Base-by-base conservation (phyloP, 2,797 vertebrate species). In the Bovichtus variegatus region DNA sequence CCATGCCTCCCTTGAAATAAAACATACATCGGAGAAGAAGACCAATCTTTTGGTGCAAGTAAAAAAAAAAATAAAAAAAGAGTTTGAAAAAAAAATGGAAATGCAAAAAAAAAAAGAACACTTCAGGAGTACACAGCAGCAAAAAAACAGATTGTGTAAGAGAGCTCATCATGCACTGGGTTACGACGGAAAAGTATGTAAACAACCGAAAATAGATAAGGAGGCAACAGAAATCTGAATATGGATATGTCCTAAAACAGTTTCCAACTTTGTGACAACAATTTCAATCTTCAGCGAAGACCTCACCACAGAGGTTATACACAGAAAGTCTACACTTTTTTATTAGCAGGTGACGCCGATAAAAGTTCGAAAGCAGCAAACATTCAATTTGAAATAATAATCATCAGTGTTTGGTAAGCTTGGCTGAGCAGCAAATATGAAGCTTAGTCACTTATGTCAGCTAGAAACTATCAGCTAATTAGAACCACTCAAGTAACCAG, bases 391-490 rank as follows among this genome's bases (percentile, higher is more conserved):
- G 29, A 64, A 73, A 80, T 62, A 68, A 60, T 66, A 47, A 62
- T 27, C 51, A 74, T 76, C 55, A 34, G 36, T 47, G 43, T 43
- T 27, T n/a, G 46, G 7, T 61, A 62, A 49, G 69, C 66, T 82
- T 67, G 66, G 81, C 54, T 81, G 75, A 74, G 40, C 57, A 64
- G 62, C 73, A 88, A 67, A 84, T 75, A 68, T 71, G 81, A 74
- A 82, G 68, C 68, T 51, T 46, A 51, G 71, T 77, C 77, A 79
- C 38, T 72, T 76, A 51, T 74, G 68, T 81, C 67, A 68, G 57
- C 55, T 66, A 72, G 62, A 75, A 71, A 80, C 71, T 74, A 76
- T 67, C 69, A 73, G 69, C 81, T 84, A 84, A 90, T 89, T 86
- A 83, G 61, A 79, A 78, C 27, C 74, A 80, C 82, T 86, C 75